phyloP scores from a whole-genome alignment of 1,140 invertebrate species.

The Paraescarpia echinospica region DNA sequence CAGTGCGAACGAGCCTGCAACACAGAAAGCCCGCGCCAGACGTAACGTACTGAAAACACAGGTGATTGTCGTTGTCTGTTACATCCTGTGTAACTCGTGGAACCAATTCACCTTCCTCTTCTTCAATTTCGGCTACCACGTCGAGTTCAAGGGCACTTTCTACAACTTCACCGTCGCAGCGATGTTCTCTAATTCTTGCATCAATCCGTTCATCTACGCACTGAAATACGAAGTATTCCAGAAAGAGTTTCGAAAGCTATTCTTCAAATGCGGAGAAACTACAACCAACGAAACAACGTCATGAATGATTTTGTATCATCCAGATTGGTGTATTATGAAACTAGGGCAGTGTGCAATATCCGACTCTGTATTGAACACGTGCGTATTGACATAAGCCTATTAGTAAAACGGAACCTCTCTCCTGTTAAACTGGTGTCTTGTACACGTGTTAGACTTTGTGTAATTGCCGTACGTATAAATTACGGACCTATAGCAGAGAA shows the following conservation, averaged over 20 bases:
- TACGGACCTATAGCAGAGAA: too few species aligned
- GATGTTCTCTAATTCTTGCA: constrained; percentile 30
- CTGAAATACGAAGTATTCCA: constrained; percentile 27
- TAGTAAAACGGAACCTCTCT: too few species aligned
- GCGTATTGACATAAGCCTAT: too few species aligned
- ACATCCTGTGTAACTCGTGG: constrained; percentile 22
- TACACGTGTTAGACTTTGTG: too few species aligned
- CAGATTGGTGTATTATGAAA: too few species aligned
- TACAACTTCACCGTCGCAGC: constrained; percentile 29
- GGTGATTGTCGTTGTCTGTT: constrained; percentile 13
- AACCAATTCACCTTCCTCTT: constrained; percentile 28
- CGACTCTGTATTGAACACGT: too few species aligned
- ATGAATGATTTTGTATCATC: too few species aligned
- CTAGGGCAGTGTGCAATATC: too few species aligned
- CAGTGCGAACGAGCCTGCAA: neutral
- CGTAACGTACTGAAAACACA: constrained; percentile 27
- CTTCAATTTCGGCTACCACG: constrained; percentile 19
- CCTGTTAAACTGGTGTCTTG: too few species aligned
- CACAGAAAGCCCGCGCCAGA: constrained; percentile 18
- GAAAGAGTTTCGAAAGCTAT: constrained; percentile 10
- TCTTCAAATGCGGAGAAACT: neutral
- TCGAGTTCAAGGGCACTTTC: constrained; percentile 18
- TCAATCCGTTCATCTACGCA: constrained; percentile 29
- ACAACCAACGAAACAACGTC: neutral
- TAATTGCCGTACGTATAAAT: too few species aligned